Conservation (phyloP, 1,140 invertebrate genomes). For the honey bee (Apis mellifera) region Amel_HAv3.1 CM009946.2:6692501-6693000, state of each 20-base stretch:
- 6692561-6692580: conserved; percentile 31
- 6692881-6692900: conserved; percentile 30
- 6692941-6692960: conserved; percentile 14
- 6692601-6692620: conserved; percentile 48
- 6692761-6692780: conserved; percentile 60
- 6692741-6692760: conserved; percentile 15
- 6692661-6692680: conserved; percentile 15
- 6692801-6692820: conserved; percentile 23
- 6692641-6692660: conserved; percentile 50
- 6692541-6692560: conserved; percentile 56
- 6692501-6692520: background rate
- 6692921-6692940: conserved; percentile 26
- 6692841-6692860: conserved; percentile 64
- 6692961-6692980: conserved; percentile 24
- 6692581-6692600: conserved; percentile 47
- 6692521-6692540: conserved; percentile 45
- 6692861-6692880: conserved; percentile 57
- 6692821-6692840: conserved; percentile 70
- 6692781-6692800: conserved; percentile 64
- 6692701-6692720: conserved; percentile 26
- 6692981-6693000: conserved; percentile 27
- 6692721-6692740: background rate
- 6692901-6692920: conserved; percentile 22
- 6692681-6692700: background rate
- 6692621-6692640: conserved; percentile 51